phyloP scores from a whole-genome alignment of 2,888 invertebrate genomes.

The Melikaiella ostensackeni region DNA sequence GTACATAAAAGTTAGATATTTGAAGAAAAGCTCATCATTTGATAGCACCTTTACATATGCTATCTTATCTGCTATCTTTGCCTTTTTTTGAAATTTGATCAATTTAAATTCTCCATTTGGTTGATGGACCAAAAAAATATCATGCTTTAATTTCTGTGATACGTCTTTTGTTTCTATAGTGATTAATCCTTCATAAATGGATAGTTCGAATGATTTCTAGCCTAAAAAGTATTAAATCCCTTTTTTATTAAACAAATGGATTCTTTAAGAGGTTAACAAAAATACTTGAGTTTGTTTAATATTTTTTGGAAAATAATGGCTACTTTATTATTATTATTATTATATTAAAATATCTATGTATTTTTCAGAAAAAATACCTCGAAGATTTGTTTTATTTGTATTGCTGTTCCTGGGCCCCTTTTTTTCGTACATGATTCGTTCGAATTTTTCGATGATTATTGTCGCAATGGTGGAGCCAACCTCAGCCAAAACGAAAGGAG shows the following conservation, averaged over 20 bases:
- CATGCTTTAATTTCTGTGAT: too few species aligned
- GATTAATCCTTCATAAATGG: too few species aligned
- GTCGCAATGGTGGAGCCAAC: slow-evolving; percentile 69
- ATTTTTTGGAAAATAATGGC: not conserved
- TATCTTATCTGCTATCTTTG: too few species aligned
- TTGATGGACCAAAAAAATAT: too few species aligned
- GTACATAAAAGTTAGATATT: too few species aligned
- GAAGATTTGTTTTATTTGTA: slow-evolving; percentile 80
- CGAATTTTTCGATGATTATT: slow-evolving; percentile 84
- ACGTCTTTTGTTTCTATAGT: not conserved
- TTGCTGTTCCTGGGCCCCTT: slow-evolving; percentile 88
- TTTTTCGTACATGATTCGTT: slow-evolving; percentile 86
- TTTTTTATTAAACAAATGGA: not conserved
- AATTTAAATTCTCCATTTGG: too few species aligned
- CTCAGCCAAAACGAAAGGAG: slow-evolving; percentile 22
- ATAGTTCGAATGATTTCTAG: too few species aligned
- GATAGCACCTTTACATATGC: too few species aligned
- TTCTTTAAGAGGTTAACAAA: not conserved
- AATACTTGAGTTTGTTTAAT: not conserved
- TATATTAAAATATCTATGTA: not conserved
- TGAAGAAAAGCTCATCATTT: too few species aligned
- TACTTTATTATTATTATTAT: not conserved
- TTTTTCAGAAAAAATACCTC: slow-evolving; percentile 78
- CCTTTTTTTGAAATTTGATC: too few species aligned
- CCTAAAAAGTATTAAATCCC: not conserved